phyloP scores from a whole-genome alignment of 2,113 vertebrate genomes.

The Delphinapterus leucas region DNA sequence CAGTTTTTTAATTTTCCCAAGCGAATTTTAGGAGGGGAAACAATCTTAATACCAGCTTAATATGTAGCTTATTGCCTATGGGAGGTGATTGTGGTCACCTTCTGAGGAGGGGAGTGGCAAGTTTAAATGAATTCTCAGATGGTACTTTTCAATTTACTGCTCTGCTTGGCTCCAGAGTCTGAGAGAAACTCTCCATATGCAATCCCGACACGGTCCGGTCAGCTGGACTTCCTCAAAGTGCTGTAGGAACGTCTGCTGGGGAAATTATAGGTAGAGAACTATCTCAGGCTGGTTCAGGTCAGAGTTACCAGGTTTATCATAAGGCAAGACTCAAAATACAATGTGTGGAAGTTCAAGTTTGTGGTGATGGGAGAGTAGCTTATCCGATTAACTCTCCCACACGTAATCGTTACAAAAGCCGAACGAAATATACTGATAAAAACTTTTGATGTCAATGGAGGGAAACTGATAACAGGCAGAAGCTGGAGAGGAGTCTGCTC shows the following conservation, averaged over 20 bases:
- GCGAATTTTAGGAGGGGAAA: background rate
- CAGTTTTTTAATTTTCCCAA: background rate
- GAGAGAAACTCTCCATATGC: fast-evolving
- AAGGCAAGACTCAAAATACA: background rate
- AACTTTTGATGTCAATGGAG: too few relatives aligned
- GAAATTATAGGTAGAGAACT: background rate
- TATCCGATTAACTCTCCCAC: background rate
- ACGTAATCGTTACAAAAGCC: too few relatives aligned
- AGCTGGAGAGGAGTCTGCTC: background rate
- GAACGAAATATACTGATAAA: too few relatives aligned
- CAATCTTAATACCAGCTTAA: background rate
- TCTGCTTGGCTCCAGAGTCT: background rate
- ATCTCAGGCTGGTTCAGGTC: background rate
- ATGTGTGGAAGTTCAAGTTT: background rate
- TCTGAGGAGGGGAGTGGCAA: background rate
- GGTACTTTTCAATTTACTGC: background rate
- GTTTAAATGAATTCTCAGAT: background rate
- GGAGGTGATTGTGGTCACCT: background rate
- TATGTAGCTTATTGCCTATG: background rate
- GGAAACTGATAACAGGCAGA: background rate
- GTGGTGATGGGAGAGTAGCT: background rate
- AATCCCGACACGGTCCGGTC: background rate
- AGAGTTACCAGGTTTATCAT: background rate
- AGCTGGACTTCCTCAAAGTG: too few relatives aligned
- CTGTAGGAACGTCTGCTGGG: background rate